phyloP scores from a whole-genome alignment of 2,797 vertebrate genomes.

The Pterois miles region DNA sequence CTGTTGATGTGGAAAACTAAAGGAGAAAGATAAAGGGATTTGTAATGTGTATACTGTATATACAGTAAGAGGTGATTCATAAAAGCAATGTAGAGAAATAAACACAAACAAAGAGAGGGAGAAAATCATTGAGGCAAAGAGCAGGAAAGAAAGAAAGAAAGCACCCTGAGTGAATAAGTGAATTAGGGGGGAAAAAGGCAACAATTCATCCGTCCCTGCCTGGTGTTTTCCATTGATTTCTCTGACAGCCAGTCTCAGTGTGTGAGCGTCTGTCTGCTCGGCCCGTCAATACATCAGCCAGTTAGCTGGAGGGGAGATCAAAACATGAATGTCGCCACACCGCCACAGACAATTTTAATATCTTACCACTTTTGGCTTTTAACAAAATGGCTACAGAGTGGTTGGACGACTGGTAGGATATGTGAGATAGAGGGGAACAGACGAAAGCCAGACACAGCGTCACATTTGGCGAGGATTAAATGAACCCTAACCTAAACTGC shows the following conservation, averaged over 20 bases:
- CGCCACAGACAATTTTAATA: conserved; percentile 2
- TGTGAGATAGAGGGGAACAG: not conserved
- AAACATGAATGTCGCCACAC: conserved; percentile 7
- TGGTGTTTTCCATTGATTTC: conserved; percentile 61
- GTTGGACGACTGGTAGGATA: not conserved
- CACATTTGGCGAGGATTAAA: conserved; percentile 16
- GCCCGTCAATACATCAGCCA: conserved; percentile 45
- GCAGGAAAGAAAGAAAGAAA: not conserved
- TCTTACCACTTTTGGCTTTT: conserved; percentile 1
- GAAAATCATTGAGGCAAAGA: not conserved
- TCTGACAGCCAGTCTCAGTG: conserved; percentile 37
- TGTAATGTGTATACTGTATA: not conserved
- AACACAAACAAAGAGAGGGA: not conserved
- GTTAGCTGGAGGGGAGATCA: conserved; percentile 16
- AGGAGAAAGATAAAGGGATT: not conserved
- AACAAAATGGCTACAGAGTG: conserved; percentile 15
- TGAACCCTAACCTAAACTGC: conserved; percentile 19
- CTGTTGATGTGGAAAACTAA: conserved; percentile 1
- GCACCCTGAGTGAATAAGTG: conserved; percentile 10
- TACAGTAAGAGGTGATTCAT: conserved; percentile 6
- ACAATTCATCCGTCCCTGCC: conserved; percentile 21
- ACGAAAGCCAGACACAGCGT: not conserved
- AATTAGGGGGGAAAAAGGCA: conserved; percentile 12
- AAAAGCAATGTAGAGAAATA: not conserved
- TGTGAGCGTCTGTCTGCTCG: conserved; percentile 24